Percentiles rank a stretch among this genome's conserved stretches.
Conservation (phyloP, 1,140 invertebrate species). For the Gonioctena quinquepunctata region DNA sequence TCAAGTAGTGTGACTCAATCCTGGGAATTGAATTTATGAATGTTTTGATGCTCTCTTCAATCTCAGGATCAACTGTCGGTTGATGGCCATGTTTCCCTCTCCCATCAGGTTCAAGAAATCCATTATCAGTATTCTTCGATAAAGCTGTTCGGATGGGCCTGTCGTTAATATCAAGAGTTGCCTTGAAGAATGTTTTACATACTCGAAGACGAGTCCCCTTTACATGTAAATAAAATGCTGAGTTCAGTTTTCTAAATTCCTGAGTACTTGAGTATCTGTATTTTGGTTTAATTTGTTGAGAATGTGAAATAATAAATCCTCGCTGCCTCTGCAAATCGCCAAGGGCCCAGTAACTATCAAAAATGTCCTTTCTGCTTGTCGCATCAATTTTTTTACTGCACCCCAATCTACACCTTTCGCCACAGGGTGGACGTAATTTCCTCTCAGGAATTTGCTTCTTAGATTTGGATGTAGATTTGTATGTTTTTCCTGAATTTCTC, state of each 20-base stretch:
- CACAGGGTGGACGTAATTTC: conserved; percentile 12
- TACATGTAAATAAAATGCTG: conserved; percentile 24
- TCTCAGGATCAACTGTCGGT: conserved; percentile 15
- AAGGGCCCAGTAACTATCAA: conserved; percentile 18
- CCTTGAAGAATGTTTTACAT: conserved; percentile 28
- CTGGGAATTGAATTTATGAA: conserved; percentile 44
- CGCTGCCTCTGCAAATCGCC: conserved; percentile 18
- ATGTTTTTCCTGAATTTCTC: conserved; percentile 20
- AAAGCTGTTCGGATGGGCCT: conserved; percentile 9
- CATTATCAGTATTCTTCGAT: not conserved
- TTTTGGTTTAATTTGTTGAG: conserved; percentile 25
- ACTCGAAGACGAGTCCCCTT: conserved; percentile 20
- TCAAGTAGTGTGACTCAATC: conserved; percentile 49
- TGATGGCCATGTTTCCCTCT: conserved; percentile 19
- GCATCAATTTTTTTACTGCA: conserved; percentile 15
- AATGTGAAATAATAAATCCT: conserved; percentile 8
- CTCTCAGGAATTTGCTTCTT: conserved; percentile 12
- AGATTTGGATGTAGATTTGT: conserved; percentile 5
- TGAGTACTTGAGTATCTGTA: conserved; percentile 23
- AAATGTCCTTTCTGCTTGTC: not conserved
- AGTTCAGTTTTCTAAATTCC: conserved; percentile 5
- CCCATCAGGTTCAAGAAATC: not conserved
- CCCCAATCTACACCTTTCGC: conserved; percentile 15
- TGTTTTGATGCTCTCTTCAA: conserved; percentile 23
- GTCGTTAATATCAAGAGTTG: conserved; percentile 27